phyloP scores from a whole-genome alignment of 92 coral and sea anemone genomes.

The Paramuricea clavata region DNA sequence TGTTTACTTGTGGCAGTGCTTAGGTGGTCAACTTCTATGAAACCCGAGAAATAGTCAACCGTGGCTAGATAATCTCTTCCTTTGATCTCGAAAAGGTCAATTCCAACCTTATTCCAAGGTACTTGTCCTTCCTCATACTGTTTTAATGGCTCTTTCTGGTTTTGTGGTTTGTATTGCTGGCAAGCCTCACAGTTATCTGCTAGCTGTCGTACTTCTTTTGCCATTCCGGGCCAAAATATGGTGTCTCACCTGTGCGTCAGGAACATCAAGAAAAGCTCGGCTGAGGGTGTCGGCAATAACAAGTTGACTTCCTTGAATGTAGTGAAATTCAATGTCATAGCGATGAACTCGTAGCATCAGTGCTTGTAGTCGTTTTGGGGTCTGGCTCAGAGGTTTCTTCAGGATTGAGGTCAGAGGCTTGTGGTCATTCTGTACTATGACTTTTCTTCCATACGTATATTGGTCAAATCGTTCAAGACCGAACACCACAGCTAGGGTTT shows the following conservation, averaged over 20 bases:
- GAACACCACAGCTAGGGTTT: conserved; percentile 47
- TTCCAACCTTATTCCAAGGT: conserved; percentile 61
- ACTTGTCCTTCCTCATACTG: conserved; percentile 47
- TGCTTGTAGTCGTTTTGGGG: conserved; percentile 69
- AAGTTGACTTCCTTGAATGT: conserved; percentile 31
- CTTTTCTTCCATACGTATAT: conserved; percentile 59
- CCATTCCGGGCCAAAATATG: conserved; percentile 71
- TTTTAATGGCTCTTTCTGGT: conserved; percentile 57
- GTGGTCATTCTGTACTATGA: not conserved
- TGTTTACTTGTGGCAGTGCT: conserved; percentile 39
- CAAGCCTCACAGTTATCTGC: conserved; percentile 57
- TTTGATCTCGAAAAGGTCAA: conserved; percentile 59
- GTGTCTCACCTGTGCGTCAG: conserved; percentile 48
- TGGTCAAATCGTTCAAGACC: conserved; percentile 71
- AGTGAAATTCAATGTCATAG: conserved; percentile 62
- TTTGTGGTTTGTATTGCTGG: conserved; percentile 45
- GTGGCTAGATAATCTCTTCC: conserved; percentile 32
- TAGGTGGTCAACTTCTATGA: conserved; percentile 50
- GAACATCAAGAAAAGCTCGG: conserved; percentile 69
- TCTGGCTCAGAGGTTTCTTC: conserved; percentile 60
- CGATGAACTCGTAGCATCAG: not conserved
- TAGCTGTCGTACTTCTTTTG: conserved; percentile 48
- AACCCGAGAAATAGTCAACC: conserved; percentile 43
- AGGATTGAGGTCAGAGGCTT: conserved; percentile 60
- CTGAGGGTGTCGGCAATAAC: conserved; percentile 68